Evolutionary conservation across 2,888 invertebrate species (phyloP), one percentile per base, ranked within the genome.

Genomic region (Hypolimnas misippus): DNA sequence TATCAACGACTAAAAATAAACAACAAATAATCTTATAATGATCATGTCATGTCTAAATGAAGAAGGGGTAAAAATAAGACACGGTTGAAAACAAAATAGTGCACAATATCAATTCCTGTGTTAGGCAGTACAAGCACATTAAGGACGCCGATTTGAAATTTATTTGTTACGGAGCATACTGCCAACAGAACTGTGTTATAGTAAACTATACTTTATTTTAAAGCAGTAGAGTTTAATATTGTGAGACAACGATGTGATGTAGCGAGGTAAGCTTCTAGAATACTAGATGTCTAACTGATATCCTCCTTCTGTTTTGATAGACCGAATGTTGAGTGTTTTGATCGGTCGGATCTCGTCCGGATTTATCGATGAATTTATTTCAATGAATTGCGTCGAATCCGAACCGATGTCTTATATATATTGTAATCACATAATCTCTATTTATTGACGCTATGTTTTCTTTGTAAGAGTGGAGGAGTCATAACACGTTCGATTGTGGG

Each of bases 231-330:
- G 79, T 78, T 71, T 72, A 76, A 72, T 77, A 78, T 81, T 72
- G 74, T 63, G 66, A 17, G 33, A 49, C 14, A 33, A 35, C 8
- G 14, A 14, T 19, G 31, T 38, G 33, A 44, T 56, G 44, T 42
- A 49, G 70, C 55, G 57, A 64, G 54, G 55, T 65, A 58, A 71
- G 62, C 67, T 62, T 52, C 68, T 70, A 65, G 70, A 64, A 70
- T 67, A 69, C 76, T 78, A 74, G 76, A 77, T 79, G 79, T 82
- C 79, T 74, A 78, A 79, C 77, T 75, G 75, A 80, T 81, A 86
- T 83, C 76, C 79, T 75, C 75, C 78, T 81, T 76, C 76, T 88
- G 83, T 88, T 87, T 84, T 87, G 87, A 86, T 86, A 81, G 82
- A 80, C 78, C 77, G 77, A 76, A 77, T 70, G 79, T 76, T 72